Conservation (phyloP, 2,888 invertebrate genomes). For the Lysandra coridon region DNA sequence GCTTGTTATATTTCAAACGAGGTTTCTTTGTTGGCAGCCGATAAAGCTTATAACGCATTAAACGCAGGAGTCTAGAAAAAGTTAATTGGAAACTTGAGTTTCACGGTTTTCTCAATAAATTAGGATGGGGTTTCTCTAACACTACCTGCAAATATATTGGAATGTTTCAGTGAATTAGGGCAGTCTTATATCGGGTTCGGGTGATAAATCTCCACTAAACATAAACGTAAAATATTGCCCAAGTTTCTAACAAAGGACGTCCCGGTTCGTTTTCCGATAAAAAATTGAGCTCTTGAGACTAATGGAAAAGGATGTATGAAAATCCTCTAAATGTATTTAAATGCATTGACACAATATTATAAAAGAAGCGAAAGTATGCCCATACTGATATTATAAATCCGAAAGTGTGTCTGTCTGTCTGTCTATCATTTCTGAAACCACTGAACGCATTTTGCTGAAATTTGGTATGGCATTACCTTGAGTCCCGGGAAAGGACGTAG, state of each 20-base stretch:
- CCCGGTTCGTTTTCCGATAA: not conserved
- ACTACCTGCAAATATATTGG: not conserved
- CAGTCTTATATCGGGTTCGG: slow-evolving; percentile 1
- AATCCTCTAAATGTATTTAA: no score
- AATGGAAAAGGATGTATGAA: not conserved
- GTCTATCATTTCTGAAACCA: no score
- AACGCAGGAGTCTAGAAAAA: not conserved
- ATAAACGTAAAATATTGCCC: slow-evolving; percentile 13
- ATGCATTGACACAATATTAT: no score
- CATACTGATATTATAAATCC: no score
- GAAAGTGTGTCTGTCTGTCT: no score
- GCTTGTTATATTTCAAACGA: not conserved
- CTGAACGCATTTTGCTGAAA: no score
- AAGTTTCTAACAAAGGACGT: slow-evolving; percentile 3
- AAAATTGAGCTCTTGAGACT: slow-evolving; percentile 1
- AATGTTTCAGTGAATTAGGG: slow-evolving; percentile 7
- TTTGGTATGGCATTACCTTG: no score
- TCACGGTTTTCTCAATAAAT: not conserved
- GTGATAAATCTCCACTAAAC: slow-evolving; percentile 18
- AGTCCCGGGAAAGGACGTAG: no score
- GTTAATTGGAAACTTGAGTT: not conserved
- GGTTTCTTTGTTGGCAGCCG: not conserved
- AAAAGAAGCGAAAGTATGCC: no score
- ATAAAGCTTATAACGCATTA: not conserved
- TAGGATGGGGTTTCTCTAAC: not conserved